phyloP scores from a whole-genome alignment of 2,888 invertebrate genomes.

The Oscheius sp. region DNA sequence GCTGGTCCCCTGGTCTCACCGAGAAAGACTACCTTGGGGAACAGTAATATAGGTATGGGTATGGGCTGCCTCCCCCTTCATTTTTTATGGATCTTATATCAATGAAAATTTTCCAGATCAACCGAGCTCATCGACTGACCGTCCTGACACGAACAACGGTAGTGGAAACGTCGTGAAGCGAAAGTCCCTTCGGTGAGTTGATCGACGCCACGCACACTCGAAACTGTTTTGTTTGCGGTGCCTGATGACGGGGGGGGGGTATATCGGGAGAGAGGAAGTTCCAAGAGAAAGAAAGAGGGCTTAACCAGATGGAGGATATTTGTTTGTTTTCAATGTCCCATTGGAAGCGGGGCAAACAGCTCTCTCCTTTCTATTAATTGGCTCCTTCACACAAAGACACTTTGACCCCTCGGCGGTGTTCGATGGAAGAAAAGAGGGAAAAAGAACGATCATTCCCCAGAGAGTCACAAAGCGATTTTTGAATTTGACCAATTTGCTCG shows the following conservation, averaged over 20 bases:
- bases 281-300: neutral
- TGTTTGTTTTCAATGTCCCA: too few species aligned
- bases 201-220: conserved; percentile 26
- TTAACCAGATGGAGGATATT: too few species aligned
- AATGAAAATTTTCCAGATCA: conserved; percentile 25
- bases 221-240: conserved; percentile 29
- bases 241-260: conserved; percentile 14
- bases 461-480: too few species aligned
- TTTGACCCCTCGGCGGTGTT: too few species aligned
- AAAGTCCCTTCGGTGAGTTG: conserved; percentile 50
- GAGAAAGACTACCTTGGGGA: conserved; percentile 40
- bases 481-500: too few species aligned
- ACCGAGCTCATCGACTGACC: conserved; percentile 39
- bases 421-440: too few species aligned
- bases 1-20: conserved; percentile 39
- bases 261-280: neutral
- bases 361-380: too few species aligned
- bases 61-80: neutral
- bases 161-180: conserved; percentile 44
- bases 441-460: too few species aligned
- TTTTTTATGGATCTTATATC: neutral
- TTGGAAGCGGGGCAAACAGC: too few species aligned
- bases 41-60: conserved; percentile 16
- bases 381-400: too few species aligned
- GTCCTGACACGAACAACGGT: conserved; percentile 41